Evolutionary conservation across 2,888 invertebrate species (phyloP), one percentile per base, ranked within the genome.

Genomic region (Tiphia femorata): DNA sequence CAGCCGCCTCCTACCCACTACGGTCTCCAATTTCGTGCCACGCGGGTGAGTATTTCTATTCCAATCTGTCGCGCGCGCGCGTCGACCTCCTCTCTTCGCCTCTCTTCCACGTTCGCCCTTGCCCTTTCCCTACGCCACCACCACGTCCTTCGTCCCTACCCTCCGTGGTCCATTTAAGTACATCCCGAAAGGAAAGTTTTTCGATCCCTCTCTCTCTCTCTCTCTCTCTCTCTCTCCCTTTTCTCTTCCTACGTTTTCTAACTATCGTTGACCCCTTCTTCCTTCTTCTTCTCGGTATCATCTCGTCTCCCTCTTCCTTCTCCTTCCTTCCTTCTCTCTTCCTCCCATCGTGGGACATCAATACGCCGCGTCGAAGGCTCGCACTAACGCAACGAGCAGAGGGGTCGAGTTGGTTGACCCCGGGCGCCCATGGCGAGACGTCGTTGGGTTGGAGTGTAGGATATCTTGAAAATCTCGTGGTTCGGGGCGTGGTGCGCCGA

Each of bases 381-480:
- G n/a, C n/a, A n/a, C n/a, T n/a, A n/a, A n/a, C n/a, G 50, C 41
- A 55, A 47, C 55, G 23, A 7, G 29, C 55, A 49, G n/a, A 57
- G 53, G 60, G 67, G 51, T 66, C 58, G 70, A 52, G 70, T 70
- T 67, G 57, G 57, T 66, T 69, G 69, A 67, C 68, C 66, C 49
- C 37, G 8, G 19, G 5, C 66, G 49, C 47, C 50, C 44, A 51
- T 49, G 43, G 44, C 37, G n/a, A 25, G 35, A 52, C 58, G 33
- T 35, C 53, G 50, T 43, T 46, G 43, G 49, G 50, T 41, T 55
- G 54, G 67, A 60, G 58, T 67, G 60, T 50, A 51, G 69, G 64
- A 46, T 70, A 70, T 70, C 69, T 72, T 71, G 68, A 68, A 70
- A 71, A 70, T 70, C 72, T 64, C 58, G 62, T 60, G 64, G 68